Conservation (phyloP, 1,140 invertebrate genomes). For the Drosophila navojoa region DNA sequence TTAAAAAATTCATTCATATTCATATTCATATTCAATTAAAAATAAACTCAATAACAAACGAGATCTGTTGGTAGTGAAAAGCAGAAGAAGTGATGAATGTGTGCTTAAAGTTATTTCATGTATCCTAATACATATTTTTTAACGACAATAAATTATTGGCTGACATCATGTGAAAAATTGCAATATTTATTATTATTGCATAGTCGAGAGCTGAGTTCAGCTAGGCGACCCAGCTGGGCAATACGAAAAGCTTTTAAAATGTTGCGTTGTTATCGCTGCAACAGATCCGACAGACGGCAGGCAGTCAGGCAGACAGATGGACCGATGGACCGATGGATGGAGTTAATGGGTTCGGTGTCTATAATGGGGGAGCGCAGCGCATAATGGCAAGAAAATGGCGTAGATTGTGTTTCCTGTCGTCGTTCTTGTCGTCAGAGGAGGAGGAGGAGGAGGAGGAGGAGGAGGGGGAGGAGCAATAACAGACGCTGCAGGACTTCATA, state of each 20-base stretch:
- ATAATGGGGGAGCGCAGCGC: slow-evolving; percentile 55
- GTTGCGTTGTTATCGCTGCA: slow-evolving; percentile 28
- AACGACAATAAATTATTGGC: slow-evolving; percentile 1
- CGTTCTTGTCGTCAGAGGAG: too few species aligned
- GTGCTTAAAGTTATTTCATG: too few species aligned
- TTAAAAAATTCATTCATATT: too few species aligned
- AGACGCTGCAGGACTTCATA: not conserved
- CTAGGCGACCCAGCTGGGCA: slow-evolving; percentile 13
- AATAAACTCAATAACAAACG: too few species aligned
- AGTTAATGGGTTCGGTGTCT: slow-evolving; percentile 35
- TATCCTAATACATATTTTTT: not conserved
- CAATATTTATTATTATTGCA: not conserved
- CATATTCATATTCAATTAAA: too few species aligned
- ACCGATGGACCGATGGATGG: not conserved
- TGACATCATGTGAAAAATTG: slow-evolving; percentile 17
- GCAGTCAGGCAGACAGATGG: not conserved
- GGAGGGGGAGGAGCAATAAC: not conserved
- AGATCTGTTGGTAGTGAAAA: too few species aligned
- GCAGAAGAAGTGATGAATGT: too few species aligned
- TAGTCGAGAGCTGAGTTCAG: not conserved
- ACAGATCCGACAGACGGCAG: slow-evolving; percentile 22
- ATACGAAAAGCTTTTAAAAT: slow-evolving; percentile 47
- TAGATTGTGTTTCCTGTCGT: slow-evolving; percentile 61
- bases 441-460: not conserved
- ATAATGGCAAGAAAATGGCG: slow-evolving; percentile 64